Percentiles rank a stretch among this genome's conserved stretches.
These are phyloP conservation scores for Ciconia maguari DNA, from an alignment of 2,113 vertebrate species.

Conservation along the genomic window DNA sequence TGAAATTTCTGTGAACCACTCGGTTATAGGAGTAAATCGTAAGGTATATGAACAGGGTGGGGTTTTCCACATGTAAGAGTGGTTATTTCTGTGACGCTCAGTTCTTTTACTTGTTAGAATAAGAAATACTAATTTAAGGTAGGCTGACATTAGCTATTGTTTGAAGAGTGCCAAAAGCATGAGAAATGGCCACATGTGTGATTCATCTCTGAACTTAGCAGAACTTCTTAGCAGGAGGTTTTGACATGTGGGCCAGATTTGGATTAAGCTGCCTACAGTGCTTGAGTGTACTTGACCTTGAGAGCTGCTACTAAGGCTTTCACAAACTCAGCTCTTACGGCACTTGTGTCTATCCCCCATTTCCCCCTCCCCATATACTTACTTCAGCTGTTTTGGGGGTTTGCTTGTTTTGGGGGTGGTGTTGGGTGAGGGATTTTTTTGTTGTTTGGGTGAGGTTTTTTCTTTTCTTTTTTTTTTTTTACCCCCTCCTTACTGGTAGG, in stretches of 20 bases:
- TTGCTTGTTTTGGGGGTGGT: neutral
- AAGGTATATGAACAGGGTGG: rapidly evolving
- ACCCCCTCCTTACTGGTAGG: neutral
- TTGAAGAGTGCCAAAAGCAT: neutral
- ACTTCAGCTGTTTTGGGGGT: neutral
- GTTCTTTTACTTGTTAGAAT: neutral
- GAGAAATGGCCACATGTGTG: rapidly evolving
- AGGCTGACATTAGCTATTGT: neutral
- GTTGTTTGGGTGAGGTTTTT: neutral
- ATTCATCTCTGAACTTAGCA: neutral
- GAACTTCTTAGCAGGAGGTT: neutral
- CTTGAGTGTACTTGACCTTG: neutral
- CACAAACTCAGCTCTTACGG: neutral
- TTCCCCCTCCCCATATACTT: neutral
- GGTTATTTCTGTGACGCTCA: neutral
- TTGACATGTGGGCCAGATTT: neutral
- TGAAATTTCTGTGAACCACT: neutral
- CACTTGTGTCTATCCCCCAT: neutral
- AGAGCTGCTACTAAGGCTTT: neutral
- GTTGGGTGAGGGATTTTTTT: neutral
- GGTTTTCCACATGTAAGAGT: neutral
- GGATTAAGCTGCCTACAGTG: neutral
- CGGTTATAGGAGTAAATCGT: rapidly evolving
- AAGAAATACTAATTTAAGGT: neutral
- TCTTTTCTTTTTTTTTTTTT: neutral